Conservation (phyloP, 2,113 vertebrate genomes). For the Brachirus orientalis region DNA sequence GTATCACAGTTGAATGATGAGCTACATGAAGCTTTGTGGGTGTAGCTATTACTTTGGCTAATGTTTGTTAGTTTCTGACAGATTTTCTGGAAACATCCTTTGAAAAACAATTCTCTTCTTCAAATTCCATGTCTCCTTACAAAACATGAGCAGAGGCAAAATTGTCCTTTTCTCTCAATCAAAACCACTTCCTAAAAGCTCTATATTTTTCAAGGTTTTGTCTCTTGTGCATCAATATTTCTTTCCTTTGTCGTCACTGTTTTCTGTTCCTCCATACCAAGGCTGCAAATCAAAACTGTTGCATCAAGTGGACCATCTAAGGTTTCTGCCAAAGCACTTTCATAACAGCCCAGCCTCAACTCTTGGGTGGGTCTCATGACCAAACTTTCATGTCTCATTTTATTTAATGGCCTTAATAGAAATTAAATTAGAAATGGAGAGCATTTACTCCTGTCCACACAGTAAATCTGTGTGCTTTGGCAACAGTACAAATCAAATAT, state of each 20-base stretch:
- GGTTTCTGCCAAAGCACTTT: slow-evolving; percentile 18
- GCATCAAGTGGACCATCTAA: background rate
- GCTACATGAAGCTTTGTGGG: no score
- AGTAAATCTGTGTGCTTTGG: slow-evolving; percentile 36
- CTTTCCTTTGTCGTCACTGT: background rate
- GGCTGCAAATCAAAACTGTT: no score
- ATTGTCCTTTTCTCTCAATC: no score
- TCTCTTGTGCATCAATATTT: background rate
- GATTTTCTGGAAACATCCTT: no score
- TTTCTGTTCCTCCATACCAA: slow-evolving; percentile 4
- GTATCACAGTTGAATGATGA: no score
- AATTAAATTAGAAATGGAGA: background rate
- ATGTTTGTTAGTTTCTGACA: no score
- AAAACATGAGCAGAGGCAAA: no score
- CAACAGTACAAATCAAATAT: background rate
- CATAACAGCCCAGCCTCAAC: background rate
- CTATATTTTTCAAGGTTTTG: no score
- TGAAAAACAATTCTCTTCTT: no score
- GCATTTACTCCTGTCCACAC: background rate
- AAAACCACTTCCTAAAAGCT: background rate
- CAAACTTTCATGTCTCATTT: slow-evolving; percentile 25
- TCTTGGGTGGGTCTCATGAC: background rate
- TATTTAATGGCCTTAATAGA: slow-evolving; percentile 19
- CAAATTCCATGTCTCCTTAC: no score
- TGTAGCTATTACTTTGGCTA: no score